Evolutionary conservation across 2,888 invertebrate genomes (phyloP).

Genomic region (Laothoe populi): DNA sequence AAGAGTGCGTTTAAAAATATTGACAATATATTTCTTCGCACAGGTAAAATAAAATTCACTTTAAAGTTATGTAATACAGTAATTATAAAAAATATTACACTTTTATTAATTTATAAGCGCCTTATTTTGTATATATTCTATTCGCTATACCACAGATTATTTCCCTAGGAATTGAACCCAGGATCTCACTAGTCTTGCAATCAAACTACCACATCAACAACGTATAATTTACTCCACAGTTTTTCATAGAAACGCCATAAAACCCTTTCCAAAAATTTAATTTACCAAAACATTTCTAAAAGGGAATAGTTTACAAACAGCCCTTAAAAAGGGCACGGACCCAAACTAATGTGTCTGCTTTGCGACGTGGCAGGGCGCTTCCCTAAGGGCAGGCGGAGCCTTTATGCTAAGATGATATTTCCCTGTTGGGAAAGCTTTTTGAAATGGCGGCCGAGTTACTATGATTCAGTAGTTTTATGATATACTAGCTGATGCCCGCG

Average conservation of each 20-base stretch:
- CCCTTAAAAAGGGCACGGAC: conserved; percentile 37
- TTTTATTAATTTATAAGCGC: no score
- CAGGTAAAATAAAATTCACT: no score
- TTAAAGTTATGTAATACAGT: no score
- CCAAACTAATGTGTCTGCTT: conserved; percentile 37
- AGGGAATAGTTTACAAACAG: conserved; percentile 9
- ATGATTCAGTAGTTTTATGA: neutral
- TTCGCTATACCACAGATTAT: no score
- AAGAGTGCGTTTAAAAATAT: no score
- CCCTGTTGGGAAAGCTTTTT: conserved; percentile 17
- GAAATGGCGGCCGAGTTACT: neutral
- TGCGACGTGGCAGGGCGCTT: conserved; percentile 42
- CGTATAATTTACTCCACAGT: neutral
- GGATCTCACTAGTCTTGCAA: no score
- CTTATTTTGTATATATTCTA: no score
- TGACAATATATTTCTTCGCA: no score
- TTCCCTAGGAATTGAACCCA: no score
- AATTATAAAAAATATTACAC: no score
- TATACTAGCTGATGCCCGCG: no score
- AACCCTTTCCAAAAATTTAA: neutral
- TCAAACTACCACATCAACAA: no score
- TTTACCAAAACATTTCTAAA: neutral
- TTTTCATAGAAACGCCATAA: neutral
- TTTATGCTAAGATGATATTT: conserved; percentile 45
- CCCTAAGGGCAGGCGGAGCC: conserved; percentile 39